Evolutionary conservation across 2,888 invertebrate species (phyloP).

Genomic region (Cabera pusaria): DNA sequence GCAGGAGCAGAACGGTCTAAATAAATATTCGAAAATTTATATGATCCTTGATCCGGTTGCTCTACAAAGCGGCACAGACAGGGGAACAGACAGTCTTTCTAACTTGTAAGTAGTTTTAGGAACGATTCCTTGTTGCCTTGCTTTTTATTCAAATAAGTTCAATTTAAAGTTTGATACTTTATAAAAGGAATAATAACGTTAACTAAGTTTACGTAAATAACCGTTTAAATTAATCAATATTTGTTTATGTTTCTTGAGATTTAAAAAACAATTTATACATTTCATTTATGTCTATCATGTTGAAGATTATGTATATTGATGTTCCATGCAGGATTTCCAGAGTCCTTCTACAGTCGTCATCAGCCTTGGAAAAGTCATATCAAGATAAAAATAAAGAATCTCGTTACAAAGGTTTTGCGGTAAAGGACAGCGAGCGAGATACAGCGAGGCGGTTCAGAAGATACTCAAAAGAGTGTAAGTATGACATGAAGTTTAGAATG

Average conservation of each 20-base stretch:
- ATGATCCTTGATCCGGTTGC: slow-evolving; percentile 53
- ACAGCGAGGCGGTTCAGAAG: slow-evolving; percentile 39
- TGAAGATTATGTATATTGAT: too few species aligned
- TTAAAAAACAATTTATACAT: too few species aligned
- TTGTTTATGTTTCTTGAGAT: too few species aligned
- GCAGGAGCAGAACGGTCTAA: slow-evolving; percentile 20
- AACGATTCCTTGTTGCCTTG: too few species aligned
- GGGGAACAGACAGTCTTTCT: slow-evolving; percentile 40
- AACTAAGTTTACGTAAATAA: too few species aligned
- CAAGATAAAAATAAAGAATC: slow-evolving; percentile 27
- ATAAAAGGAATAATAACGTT: too few species aligned
- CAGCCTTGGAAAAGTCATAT: slow-evolving; percentile 25
- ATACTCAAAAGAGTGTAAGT: slow-evolving; percentile 53
- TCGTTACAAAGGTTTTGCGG: slow-evolving; percentile 48
- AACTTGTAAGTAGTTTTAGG: slow-evolving; percentile 65
- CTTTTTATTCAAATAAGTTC: too few species aligned
- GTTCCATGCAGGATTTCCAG: slow-evolving; percentile 51
- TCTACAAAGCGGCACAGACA: too few species aligned
- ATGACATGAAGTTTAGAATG: too few species aligned
- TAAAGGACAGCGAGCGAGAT: slow-evolving; percentile 38
- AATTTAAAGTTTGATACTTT: too few species aligned
- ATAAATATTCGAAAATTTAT: slow-evolving; percentile 55
- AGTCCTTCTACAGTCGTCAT: slow-evolving; percentile 41
- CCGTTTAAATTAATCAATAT: too few species aligned
- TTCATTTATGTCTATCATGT: too few species aligned